phyloP scores from a whole-genome alignment of 2,797 vertebrate species.

The Eulemur albifrons region DNA sequence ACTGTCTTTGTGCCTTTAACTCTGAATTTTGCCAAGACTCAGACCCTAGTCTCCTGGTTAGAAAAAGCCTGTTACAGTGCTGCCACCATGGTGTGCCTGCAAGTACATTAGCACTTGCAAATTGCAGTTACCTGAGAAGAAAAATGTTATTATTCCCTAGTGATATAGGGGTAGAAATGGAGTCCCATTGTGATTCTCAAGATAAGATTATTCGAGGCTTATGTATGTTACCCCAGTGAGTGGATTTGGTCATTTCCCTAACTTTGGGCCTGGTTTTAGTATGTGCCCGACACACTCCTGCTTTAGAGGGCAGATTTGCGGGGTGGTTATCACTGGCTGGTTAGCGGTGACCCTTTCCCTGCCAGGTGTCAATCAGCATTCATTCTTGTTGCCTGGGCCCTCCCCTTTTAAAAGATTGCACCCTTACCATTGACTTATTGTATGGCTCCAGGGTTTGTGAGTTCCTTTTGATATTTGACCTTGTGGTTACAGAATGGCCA shows the following conservation, averaged over 20 bases:
- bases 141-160: background rate
- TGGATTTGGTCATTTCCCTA: background rate
- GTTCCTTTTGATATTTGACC: background rate
- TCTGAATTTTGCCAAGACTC: constrained; percentile 43
- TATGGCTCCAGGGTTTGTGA: background rate
- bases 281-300: background rate
- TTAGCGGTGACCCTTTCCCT: background rate
- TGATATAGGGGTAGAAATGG: background rate
- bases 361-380: background rate
- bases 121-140: background rate
- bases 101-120: background rate
- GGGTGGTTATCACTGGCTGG: background rate
- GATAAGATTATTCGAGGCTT: background rate
- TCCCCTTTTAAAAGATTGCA: background rate
- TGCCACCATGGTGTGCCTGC: background rate
- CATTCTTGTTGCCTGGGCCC: background rate
- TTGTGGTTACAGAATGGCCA: background rate
- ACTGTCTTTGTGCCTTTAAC: constrained; percentile 46
- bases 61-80: constrained; percentile 2
- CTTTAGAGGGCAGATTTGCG: background rate
- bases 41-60: constrained; percentile 22
- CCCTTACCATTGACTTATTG: background rate
- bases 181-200: background rate
- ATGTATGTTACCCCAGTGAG: rapidly evolving
- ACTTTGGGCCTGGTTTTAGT: background rate